A percentile compares a stretch with the other conserved stretches of the same genome.
phyloP scores from a whole-genome alignment of 2,888 invertebrate genomes.

The Idaea biselata region DNA sequence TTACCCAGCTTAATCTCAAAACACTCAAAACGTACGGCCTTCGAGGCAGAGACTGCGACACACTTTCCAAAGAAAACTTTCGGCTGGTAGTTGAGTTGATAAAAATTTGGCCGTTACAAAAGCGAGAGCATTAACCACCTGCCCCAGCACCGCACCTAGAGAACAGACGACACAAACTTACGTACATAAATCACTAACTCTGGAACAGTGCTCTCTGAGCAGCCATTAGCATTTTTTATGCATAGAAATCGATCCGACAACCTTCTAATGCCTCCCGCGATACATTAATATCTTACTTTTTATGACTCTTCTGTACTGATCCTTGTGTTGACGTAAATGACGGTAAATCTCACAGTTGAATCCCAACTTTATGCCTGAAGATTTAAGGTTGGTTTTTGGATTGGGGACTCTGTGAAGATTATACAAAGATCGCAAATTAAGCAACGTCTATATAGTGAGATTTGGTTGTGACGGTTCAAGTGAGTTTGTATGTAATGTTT shows the following conservation, averaged over 20 bases:
- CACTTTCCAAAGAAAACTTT: slow-evolving; percentile 7
- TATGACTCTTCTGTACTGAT: slow-evolving; percentile 78
- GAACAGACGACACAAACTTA: slow-evolving; percentile 56
- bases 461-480: slow-evolving; percentile 10
- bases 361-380: slow-evolving; percentile 7
- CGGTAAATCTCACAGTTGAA: slow-evolving; percentile 14
- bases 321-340: slow-evolving; percentile 55
- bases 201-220: slow-evolving; percentile 62
- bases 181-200: slow-evolving; percentile 73
- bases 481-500: slow-evolving; percentile 12
- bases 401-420: slow-evolving; percentile 18
- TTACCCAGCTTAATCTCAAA: background rate
- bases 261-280: slow-evolving; percentile 80
- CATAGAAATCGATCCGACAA: slow-evolving; percentile 78
- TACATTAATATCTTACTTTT: slow-evolving; percentile 82
- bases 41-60: background rate
- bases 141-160: slow-evolving; percentile 43
- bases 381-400: slow-evolving; percentile 20
- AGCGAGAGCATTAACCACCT: slow-evolving; percentile 29
- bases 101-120: slow-evolving; percentile 16
- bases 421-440: slow-evolving; percentile 26
- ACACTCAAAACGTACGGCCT: background rate
- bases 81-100: slow-evolving; percentile 17
- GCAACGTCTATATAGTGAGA: slow-evolving; percentile 40
- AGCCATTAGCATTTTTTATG: slow-evolving; percentile 80